A percentile compares a stretch with the other conserved stretches of the same genome.
Evolutionary conservation across 2,797 vertebrate species (phyloP).

Genomic region (Tolypeutes matacus): DNA sequence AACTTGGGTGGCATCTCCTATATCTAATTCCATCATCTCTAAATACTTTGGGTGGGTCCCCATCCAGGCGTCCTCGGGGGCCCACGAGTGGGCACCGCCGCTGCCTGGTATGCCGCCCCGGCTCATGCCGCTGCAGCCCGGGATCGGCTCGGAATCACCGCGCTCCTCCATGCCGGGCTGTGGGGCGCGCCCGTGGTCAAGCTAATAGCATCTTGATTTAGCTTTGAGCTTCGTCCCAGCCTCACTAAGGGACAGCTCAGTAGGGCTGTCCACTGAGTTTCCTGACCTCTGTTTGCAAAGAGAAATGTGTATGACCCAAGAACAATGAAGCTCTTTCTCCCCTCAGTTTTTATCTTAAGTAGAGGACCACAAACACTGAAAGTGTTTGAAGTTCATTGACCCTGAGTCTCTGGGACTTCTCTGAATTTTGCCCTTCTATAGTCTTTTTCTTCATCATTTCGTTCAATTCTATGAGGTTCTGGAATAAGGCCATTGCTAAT

Average conservation of each 20-base stretch:
- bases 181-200: background rate
- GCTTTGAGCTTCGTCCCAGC: background rate
- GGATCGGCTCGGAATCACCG: background rate
- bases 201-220: background rate
- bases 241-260: background rate
- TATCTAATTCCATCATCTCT: no score
- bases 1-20: no score
- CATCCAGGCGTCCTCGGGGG: no score
- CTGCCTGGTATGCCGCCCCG: no score
- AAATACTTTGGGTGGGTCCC: no score
- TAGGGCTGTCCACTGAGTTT: background rate
- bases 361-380: background rate
- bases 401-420: background rate
- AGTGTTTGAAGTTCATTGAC: background rate
- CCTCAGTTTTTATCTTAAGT: background rate
- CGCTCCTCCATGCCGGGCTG: slow-evolving; percentile 54
- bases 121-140: background rate
- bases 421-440: background rate
- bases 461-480: background rate
- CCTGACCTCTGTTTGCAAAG: background rate
- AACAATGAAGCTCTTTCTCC: background rate
- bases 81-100: no score
- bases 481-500: background rate
- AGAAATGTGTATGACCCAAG: background rate
- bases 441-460: background rate